These are phyloP conservation scores for Etheostoma cragini DNA, from an alignment of 2,113 vertebrate genomes.

Conservation along the genomic window DNA sequence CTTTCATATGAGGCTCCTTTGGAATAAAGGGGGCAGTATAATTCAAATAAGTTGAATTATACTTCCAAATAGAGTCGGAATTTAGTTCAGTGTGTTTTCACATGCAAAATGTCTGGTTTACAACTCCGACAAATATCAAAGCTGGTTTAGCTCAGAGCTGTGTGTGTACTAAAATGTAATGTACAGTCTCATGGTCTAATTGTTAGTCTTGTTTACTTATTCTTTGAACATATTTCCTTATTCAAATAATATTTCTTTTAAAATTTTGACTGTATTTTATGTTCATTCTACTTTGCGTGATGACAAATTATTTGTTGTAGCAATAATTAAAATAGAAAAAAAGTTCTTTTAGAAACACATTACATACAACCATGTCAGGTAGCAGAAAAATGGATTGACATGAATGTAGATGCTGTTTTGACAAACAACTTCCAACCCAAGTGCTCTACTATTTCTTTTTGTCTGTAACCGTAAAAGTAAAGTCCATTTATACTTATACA, in stretches of 20 bases:
- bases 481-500: neutral
- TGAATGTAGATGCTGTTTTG: neutral
- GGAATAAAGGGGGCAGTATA: neutral
- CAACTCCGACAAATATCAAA: neutral
- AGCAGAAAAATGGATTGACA: neutral
- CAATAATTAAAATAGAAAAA: neutral
- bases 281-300: neutral
- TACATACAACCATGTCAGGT: neutral
- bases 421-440: neutral
- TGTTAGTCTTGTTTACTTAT: neutral
- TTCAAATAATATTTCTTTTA: neutral
- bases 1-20: neutral
- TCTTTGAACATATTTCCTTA: neutral
- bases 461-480: too few relatives aligned
- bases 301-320: neutral
- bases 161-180: neutral
- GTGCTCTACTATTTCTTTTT: neutral
- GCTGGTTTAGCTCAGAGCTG: neutral
- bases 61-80: neutral
- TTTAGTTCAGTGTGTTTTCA: conserved; percentile 4
- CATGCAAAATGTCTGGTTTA: conserved; percentile 2
- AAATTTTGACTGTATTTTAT: neutral
- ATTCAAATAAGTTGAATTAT: neutral
- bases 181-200: neutral
- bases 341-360: neutral